These are phyloP conservation scores for Enteromius argenteus DNA, from an alignment of 2,797 vertebrate genomes.

Conservation along the genomic window DNA sequence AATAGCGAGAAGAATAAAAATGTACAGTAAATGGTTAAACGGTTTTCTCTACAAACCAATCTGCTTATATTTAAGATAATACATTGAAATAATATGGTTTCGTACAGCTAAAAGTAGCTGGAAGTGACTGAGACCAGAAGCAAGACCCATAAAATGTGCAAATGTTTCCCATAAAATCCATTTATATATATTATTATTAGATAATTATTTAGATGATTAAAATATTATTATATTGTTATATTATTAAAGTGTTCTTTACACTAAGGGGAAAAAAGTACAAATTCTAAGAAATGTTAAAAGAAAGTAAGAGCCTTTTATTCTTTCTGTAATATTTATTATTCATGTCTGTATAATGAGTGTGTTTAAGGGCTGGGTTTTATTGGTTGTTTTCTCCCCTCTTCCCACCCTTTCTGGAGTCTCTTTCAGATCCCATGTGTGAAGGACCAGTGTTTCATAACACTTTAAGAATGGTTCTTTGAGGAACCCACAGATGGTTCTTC, in stretches of 20 bases:
- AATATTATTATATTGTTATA: not conserved
- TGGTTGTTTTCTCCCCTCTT: not conserved
- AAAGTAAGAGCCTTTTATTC: too few relatives aligned
- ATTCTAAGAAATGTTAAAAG: not conserved
- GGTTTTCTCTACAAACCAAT: not conserved
- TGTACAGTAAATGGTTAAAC: not conserved
- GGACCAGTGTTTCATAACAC: not conserved
- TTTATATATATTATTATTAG: not conserved
- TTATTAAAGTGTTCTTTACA: not conserved
- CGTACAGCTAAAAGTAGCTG: not conserved
- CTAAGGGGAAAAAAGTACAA: not conserved
- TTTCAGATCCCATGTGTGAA: not conserved
- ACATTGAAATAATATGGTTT: not conserved
- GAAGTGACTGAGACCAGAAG: too few relatives aligned
- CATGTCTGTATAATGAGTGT: not conserved
- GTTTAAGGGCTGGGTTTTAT: not conserved
- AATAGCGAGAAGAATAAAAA: too few relatives aligned
- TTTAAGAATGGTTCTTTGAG: not conserved
- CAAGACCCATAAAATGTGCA: too few relatives aligned
- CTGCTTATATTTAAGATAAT: not conserved
- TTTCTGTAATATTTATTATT: not conserved
- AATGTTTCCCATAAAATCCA: too few relatives aligned
- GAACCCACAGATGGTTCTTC: not conserved
- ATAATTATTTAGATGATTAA: not conserved
- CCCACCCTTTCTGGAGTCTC: not conserved